Base-by-base conservation (phyloP, 1,140 invertebrate species). In the Oscheius sp. region DNA sequence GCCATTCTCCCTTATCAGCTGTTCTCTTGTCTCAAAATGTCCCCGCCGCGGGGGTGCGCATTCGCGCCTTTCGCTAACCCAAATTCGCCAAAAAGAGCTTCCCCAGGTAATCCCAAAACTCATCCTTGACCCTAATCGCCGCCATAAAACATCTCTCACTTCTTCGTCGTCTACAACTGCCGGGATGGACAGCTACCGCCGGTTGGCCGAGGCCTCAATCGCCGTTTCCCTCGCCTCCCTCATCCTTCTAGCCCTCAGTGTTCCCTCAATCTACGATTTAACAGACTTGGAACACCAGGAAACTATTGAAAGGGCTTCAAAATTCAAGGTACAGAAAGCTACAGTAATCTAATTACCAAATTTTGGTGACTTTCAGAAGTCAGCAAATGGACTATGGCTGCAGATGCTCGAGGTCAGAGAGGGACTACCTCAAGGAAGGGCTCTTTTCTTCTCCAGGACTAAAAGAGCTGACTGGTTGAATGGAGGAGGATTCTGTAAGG, bases 391-490 rank as follows among this genome's bases (percentile, higher is more conserved):
- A 23, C 35, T 78, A 32, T 78, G 76, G 76, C 42, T 31, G 36
- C 63, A 68, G 45, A 58, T 78, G 52, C 73, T 67, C 49, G 38
- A 69, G 38, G 34, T 65, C 59, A 38, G 61, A 42, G 59, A 63
- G 18, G 52, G 34, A 45, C 26, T 55, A 28, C 64, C 76, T 38
- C 23, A 42, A n/a, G 45, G 73, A 32, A 61, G 77, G 13, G 72
- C 76, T 35, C 66, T 74, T 23, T 65, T 75, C 38, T 78, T 78
- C 65, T 78, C 76, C 23, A 52, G 76, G 69, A 62, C 35, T 35
- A 2, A 29, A 26, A 46, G 67, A 68, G 35, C 49, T 34, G 28
- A 36, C 31, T 74, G 49, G 52, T 35, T 75, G 63, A 46, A 42
- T 29, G 69, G 58, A 20, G 61, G 52, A 13, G 67, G 35, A 1